Base-by-base conservation (phyloP, 2,113 vertebrate genomes). In the Genyomyrus donnyi region DNA sequence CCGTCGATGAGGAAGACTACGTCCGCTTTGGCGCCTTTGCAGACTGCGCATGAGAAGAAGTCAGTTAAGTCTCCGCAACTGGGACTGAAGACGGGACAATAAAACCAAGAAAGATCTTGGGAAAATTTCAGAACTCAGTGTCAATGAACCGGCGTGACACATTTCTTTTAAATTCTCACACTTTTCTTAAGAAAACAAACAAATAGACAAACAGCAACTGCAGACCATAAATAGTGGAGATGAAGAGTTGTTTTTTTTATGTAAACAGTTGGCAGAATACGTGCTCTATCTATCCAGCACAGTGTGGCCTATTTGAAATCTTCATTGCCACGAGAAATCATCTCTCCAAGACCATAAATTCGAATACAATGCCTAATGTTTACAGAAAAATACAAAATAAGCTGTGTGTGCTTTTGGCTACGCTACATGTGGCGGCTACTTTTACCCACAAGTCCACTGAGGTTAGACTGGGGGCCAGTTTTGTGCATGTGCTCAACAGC, bases 1-100 rank as follows among this genome's bases (percentile, higher is more conserved):
- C 98, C 98, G 87, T 99, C 98, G 62, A 99, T 97, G 91, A 99
- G 94, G 94, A 99, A 99, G n/a, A 98, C 97, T 92, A 99, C 96
- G 86, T 99, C 98, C 89, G 98, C 98, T 95, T 99, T 99, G 92
- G 98, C 98, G 15, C 98, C 98, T 96, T 96, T 98, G 94, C 98
- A 99, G 10, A 98, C 98, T 99, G 92, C 53, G 11, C 83, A 9
- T 83, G 62, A 86, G 3, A 3, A 89, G 77, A 87, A 87, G 89
- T 46, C 58, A 56, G 6, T 9, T 31, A n/a, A 50, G 86, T 53
- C 53, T 70, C 83, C 74, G 39, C 53, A 85, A 27, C 49, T 80
- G 88, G 7, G 70, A 66, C 49, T 53, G 31, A 42, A 15, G 15
- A 45, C 10, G 80, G 27, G 87, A 74, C 89, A 89, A 89, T 89